These are phyloP conservation scores for Xiphophorus hellerii DNA, from an alignment of 2,113 vertebrate genomes.

Conservation along the genomic window DNA sequence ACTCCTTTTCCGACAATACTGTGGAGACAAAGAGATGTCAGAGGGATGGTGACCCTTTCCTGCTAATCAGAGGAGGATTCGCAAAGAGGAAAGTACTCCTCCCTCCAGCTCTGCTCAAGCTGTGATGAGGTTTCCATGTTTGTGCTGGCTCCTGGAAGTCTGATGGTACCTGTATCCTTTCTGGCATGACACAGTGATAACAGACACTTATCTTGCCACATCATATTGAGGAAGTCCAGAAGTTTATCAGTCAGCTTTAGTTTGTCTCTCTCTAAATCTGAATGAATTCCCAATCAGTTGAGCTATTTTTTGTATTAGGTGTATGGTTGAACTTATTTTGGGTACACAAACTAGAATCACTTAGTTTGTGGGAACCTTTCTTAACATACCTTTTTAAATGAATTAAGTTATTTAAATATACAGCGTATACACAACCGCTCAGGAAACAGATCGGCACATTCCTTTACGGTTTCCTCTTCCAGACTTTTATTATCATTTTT, in stretches of 20 bases:
- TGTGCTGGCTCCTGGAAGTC: slow-evolving; percentile 57
- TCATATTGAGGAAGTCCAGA: slow-evolving; percentile 24
- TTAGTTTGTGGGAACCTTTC: too few species aligned
- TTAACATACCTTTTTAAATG: too few species aligned
- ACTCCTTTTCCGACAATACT: slow-evolving; percentile 63
- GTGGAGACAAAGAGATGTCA: slow-evolving; percentile 74
- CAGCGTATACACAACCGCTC: not conserved
- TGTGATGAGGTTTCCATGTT: slow-evolving; percentile 73
- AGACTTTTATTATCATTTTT: not conserved
- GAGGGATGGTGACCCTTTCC: slow-evolving; percentile 64
- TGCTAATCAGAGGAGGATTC: slow-evolving; percentile 64
- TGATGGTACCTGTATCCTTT: slow-evolving; percentile 57
- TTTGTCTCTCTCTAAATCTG: slow-evolving; percentile 16
- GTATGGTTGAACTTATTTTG: too few species aligned
- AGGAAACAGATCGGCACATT: not conserved
- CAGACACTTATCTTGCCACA: slow-evolving; percentile 29
- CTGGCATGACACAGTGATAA: slow-evolving; percentile 38
- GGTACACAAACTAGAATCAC: too few species aligned
- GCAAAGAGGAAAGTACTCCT: slow-evolving; percentile 65
- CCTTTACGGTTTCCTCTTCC: not conserved
- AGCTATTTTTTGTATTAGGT: not conserved
- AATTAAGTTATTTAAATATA: slow-evolving; percentile 11
- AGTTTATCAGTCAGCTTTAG: slow-evolving; percentile 25
- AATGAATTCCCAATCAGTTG: slow-evolving; percentile 1
- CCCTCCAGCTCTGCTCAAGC: slow-evolving; percentile 53